Base-by-base conservation (phyloP, 2,113 vertebrate species). In the Carassius gibelio region DNA sequence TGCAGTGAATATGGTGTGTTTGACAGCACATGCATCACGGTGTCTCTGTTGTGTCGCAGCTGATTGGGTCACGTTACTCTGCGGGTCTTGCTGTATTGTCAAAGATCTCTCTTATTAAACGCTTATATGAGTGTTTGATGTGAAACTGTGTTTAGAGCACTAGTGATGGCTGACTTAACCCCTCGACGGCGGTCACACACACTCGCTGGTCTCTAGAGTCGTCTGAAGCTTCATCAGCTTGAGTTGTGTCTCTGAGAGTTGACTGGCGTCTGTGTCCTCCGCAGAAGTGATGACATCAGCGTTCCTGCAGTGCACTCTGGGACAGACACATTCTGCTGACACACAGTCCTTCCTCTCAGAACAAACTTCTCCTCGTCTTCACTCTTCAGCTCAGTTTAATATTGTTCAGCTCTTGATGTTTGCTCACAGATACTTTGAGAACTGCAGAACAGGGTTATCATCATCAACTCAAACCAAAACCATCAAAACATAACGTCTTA, bases 271-370 rank as follows among this genome's bases (percentile, higher is more conserved):
- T 92, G 90, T 92, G 93, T 94, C 93, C 92, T 93, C 90, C 87
- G 34, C 17, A 71, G 68, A 71, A 21, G 3, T 93, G 94, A 94
- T 95, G 94, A 95, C 94, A 91, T 87, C 89, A 89, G 89, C 91
- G 88, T 90, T 94, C 92, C 93, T 93, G 93, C 93, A 90, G 82
- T 91, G 92, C 92, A 94, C 92, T 93, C 91, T 3, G 89, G 90
- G 89, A 75, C 90, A 89, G 88, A 42, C 64, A 83, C 91, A 92
- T 92, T 94, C 89, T 93, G 94, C 94, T 95, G 94, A 95, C 88
- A 79, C 87, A 21, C 87, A 90, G 89, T 75, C 90, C 86, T 92
- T 91, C 93, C 92, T 92, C 88, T 82, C 88, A 89, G 89, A 94
- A 92, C 90, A 87, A 89, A 91, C 91, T 91, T 92, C 90, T 90